phyloP scores from a whole-genome alignment of 1,140 invertebrate genomes.

The Drosophila pandora region DNA sequence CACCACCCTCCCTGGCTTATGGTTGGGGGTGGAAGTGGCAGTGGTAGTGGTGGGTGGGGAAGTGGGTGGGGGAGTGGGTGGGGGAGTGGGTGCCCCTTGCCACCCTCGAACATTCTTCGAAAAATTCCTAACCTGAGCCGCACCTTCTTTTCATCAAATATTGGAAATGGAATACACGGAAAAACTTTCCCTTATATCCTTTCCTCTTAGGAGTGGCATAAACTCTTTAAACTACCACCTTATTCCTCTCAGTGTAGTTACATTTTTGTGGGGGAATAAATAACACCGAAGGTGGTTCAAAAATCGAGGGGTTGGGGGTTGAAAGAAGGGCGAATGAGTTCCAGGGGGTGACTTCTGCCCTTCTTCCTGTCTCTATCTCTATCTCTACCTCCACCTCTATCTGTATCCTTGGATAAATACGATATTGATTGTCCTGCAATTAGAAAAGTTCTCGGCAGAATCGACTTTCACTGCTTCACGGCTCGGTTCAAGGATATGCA shows the following conservation, averaged over 20 bases:
- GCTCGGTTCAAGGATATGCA: constrained; percentile 27
- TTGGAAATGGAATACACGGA: constrained; percentile 11
- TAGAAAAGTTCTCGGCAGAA: constrained; percentile 44
- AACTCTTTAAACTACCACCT: not conserved
- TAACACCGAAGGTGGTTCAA: not conserved
- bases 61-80: not conserved
- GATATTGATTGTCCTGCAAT: constrained; percentile 58
- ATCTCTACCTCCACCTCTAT: not conserved
- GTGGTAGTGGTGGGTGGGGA: not conserved
- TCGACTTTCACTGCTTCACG: constrained; percentile 42
- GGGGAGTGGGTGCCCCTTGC: constrained; percentile 38
- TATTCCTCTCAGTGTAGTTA: not conserved
- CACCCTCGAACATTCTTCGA: constrained; percentile 25
- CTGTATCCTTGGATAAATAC: constrained; percentile 19
- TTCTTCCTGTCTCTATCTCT: not conserved
- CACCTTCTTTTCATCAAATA: constrained; percentile 48
- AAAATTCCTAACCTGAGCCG: constrained; percentile 49
- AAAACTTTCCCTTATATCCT: not conserved
- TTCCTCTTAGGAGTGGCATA: not conserved
- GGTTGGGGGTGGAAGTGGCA: not conserved
- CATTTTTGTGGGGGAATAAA: not conserved
- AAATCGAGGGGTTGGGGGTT: constrained; percentile 15
- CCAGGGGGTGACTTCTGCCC: constrained; percentile 20
- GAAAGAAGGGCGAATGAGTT: not conserved
- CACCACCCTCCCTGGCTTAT: not conserved